Evolutionary conservation across 2,113 vertebrate genomes (phyloP), one percentile per base, ranked within the genome.

Genomic region (Albula goreensis): DNA sequence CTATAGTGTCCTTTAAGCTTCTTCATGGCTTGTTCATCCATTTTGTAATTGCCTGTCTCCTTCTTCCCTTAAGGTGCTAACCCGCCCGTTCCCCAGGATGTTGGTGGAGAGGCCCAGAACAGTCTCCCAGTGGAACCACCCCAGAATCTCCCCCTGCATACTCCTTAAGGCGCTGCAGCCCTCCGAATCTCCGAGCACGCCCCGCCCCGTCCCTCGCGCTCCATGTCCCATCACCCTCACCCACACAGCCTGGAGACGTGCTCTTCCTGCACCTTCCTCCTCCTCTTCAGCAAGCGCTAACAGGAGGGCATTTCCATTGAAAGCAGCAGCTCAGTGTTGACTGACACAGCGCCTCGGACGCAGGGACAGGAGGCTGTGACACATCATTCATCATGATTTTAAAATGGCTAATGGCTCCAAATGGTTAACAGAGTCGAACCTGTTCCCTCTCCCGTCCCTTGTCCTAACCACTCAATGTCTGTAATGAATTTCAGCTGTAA

Each of bases 101-200:
- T 48, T 12, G 85, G 88, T 57, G 90, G 86, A 12, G 90, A 91
- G 31, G 89, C 17, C 81, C 92, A 84, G 84, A 94, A 89, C 78
- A 90, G 91, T 79, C 91, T 93, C n/a, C 93, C 91, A 11, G 94
- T 93, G 17, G 95, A 96, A 74, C 95, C 95, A 5, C 95, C 95
- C 87, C 95, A 95, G 90, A 96, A 96, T 86, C 92, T 95, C 80
- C 95, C 95, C 7, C 13, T 86, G 56, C 93, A 95, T 91, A 93
- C 91, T 57, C 93, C 84, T 13, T 91, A 89, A 90, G 57, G 60
- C 12, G 81, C 49, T n/a, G 22, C 19, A 9, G n/a, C n/a, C 1
- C n/a, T 31, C 70, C n/a, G 12, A 22, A 19, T n/a, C n/a, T 31
- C n/a, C 22, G n/a, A 74, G 70, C n/a, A 74, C 70, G 9, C 11